Percentiles rank a stretch among this genome's conserved stretches.
Evolutionary conservation across 2,888 invertebrate species (phyloP).

Genomic region (Pardosa pseudoannulata): DNA sequence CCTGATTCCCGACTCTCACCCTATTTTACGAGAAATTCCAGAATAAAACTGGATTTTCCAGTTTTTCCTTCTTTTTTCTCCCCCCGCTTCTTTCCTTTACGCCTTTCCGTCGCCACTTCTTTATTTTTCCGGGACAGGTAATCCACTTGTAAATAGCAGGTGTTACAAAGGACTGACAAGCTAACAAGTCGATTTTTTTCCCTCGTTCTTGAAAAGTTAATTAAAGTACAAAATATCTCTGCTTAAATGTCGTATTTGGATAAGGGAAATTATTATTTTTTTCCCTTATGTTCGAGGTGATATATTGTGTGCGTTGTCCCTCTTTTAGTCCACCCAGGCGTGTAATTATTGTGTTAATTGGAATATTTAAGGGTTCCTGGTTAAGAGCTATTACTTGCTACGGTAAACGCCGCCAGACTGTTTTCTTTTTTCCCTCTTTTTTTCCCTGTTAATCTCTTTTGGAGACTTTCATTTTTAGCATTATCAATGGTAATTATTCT

Average conservation of each 20-base stretch:
- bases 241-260: not conserved
- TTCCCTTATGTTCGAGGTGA: not conserved
- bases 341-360: conserved; percentile 7
- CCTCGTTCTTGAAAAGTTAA: not conserved
- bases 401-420: too few relatives aligned
- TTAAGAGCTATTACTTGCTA: too few relatives aligned
- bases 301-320: not conserved
- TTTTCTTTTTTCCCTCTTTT: too few relatives aligned
- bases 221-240: not conserved
- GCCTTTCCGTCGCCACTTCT: not conserved
- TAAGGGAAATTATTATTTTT: not conserved
- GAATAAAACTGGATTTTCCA: not conserved
- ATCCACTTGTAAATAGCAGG: conserved; percentile 10
- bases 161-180: conserved; percentile 2
- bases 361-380: not conserved
- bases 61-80: too few relatives aligned
- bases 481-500: too few relatives aligned
- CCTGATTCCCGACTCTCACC: too few relatives aligned
- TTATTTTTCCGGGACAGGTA: conserved; percentile 5
- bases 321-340: not conserved
- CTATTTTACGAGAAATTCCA: not conserved
- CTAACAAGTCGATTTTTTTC: not conserved
- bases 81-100: too few relatives aligned
- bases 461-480: too few relatives aligned
- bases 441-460: too few relatives aligned